phyloP scores from a whole-genome alignment of 2,888 invertebrate species.

The Nephrotoma flavescens region DNA sequence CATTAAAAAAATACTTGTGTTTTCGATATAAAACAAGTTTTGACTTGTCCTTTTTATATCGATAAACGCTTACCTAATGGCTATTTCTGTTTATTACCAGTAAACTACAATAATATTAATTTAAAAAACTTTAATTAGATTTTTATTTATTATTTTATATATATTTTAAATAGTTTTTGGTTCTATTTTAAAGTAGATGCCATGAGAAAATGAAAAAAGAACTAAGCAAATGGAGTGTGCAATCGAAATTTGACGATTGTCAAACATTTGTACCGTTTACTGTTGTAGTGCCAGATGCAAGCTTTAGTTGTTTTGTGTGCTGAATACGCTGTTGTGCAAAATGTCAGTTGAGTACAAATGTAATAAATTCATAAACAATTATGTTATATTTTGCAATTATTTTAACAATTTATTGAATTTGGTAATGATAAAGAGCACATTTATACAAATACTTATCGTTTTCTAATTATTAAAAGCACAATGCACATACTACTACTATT shows the following conservation, averaged over 20 bases:
- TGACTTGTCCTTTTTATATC: neutral
- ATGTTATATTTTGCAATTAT: neutral
- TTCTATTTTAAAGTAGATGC: neutral
- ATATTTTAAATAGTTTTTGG: constrained; percentile 1
- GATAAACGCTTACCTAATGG: neutral
- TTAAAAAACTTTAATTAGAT: neutral
- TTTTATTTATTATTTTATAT: neutral
- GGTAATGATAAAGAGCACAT: neutral
- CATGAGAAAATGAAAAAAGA: neutral
- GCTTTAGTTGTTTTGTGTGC: neutral
- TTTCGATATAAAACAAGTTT: neutral
- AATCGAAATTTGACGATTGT: neutral
- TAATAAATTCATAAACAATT: neutral
- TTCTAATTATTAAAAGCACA: too few relatives aligned
- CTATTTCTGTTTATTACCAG: neutral
- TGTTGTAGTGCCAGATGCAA: neutral
- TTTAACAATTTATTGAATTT: neutral
- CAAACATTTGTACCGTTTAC: constrained; percentile 1
- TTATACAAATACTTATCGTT: too few relatives aligned
- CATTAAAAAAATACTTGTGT: neutral
- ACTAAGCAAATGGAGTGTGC: constrained; percentile 1
- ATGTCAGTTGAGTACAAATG: neutral
- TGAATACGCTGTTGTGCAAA: neutral
- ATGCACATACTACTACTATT: too few relatives aligned
- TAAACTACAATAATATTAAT: neutral